These are phyloP conservation scores for Sandelia bainsii DNA, from an alignment of 2,797 vertebrate genomes.

Conservation along the genomic window DNA sequence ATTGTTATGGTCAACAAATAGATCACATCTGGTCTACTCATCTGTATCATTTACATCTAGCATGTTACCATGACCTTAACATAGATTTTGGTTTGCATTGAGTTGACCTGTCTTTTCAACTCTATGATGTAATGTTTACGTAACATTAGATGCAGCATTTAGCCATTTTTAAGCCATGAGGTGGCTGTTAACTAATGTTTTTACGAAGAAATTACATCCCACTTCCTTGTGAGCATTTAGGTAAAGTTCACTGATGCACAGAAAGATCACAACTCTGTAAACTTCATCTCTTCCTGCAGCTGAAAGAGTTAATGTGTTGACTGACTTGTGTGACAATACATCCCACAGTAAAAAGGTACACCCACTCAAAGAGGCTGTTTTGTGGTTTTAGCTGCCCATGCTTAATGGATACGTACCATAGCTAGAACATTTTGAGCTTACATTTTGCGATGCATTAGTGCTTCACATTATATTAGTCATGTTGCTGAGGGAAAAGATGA, in stretches of 20 bases:
- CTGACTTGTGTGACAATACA: constrained; percentile 41
- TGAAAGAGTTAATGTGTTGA: constrained; percentile 54
- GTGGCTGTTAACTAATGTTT: background rate
- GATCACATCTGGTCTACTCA: too few species aligned
- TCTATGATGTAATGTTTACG: too few species aligned
- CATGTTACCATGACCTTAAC: too few species aligned
- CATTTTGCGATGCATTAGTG: constrained; percentile 37
- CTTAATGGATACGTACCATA: constrained; percentile 40
- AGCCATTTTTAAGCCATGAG: background rate
- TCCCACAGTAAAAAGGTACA: constrained; percentile 13
- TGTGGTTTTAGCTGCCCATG: background rate
- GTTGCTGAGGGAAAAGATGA: constrained; percentile 21
- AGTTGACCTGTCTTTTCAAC: too few species aligned
- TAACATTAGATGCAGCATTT: background rate
- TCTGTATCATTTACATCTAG: too few species aligned
- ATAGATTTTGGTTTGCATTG: too few species aligned
- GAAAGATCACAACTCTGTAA: background rate
- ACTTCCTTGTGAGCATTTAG: background rate
- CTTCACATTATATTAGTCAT: constrained; percentile 20
- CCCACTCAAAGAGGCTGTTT: constrained; percentile 22
- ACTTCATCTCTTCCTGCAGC: constrained; percentile 11
- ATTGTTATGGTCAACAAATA: too few species aligned
- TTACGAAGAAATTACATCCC: background rate
- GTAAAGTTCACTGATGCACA: constrained; percentile 34
- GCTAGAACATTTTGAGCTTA: constrained; percentile 12